Percentiles rank a stretch among this genome's conserved stretches.
phyloP scores from a whole-genome alignment of 2,797 vertebrate species.

The Coranthus polyacanthus region DNA sequence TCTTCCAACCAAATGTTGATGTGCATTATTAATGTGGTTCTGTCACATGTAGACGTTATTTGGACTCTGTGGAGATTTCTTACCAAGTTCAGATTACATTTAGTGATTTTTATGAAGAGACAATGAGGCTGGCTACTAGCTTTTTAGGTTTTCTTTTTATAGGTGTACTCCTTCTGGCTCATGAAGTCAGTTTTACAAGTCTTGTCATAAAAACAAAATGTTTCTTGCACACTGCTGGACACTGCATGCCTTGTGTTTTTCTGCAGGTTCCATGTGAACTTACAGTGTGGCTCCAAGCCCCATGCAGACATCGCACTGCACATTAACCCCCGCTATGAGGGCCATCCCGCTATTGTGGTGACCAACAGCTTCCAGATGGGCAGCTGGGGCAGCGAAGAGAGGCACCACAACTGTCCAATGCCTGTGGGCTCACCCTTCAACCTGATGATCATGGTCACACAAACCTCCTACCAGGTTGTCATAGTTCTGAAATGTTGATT shows the following conservation, averaged over 20 bases:
- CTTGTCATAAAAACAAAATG: too few species aligned
- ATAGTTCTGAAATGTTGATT: too few species aligned
- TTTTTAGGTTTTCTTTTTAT: too few species aligned
- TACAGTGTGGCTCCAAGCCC: slow-evolving; percentile 74
- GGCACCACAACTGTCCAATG: slow-evolving; percentile 58
- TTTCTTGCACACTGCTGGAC: too few species aligned
- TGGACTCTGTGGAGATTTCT: too few species aligned
- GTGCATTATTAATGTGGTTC: too few species aligned
- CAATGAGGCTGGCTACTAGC: too few species aligned
- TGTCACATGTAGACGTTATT: too few species aligned
- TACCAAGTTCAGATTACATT: too few species aligned
- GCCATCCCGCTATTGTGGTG: slow-evolving; percentile 66
- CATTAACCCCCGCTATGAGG: slow-evolving; percentile 83
- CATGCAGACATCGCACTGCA: slow-evolving; percentile 80
- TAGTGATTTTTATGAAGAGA: too few species aligned
- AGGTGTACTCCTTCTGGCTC: too few species aligned
- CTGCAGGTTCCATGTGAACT: slow-evolving; percentile 81
- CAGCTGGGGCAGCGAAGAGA: slow-evolving; percentile 79
- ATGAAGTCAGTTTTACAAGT: too few species aligned
- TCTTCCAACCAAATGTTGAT: neutral
- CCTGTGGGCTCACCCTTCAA: slow-evolving; percentile 53
- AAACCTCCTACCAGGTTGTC: slow-evolving; percentile 69
- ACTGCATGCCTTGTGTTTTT: neutral
- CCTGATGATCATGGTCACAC: slow-evolving; percentile 71
- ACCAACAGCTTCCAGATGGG: slow-evolving; percentile 69